Percentiles rank a stretch among this genome's conserved stretches.
These are phyloP conservation scores for Bradypus variegatus DNA, from an alignment of 2,797 vertebrate species.

Conservation along the genomic window DNA sequence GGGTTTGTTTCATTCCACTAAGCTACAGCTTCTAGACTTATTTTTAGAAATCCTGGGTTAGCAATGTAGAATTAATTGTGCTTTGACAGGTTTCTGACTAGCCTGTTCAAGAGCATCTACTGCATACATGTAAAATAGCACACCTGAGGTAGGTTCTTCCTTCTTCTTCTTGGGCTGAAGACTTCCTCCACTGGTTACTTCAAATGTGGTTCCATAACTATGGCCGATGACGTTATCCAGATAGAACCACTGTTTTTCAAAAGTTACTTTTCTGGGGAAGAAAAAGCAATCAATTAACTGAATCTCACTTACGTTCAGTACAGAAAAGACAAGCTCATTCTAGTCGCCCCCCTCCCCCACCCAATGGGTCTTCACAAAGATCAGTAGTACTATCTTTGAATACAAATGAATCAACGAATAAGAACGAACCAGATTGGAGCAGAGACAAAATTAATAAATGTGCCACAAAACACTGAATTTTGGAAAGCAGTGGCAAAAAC, in stretches of 20 bases:
- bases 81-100: neutral
- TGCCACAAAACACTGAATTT: neutral
- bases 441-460: slow-evolving; percentile 10
- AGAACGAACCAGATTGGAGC: neutral
- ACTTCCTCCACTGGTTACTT: slow-evolving; percentile 82
- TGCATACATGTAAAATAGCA: neutral
- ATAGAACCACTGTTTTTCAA: slow-evolving; percentile 98
- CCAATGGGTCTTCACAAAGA: neutral
- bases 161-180: slow-evolving; percentile 80
- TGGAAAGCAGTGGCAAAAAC: neutral
- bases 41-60: neutral
- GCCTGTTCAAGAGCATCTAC: neutral
- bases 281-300: slow-evolving; percentile 31
- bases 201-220: slow-evolving; percentile 86
- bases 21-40: neutral
- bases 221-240: slow-evolving; percentile 89
- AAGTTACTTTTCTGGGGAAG: slow-evolving; percentile 85
- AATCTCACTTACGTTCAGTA: neutral
- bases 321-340: neutral
- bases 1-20: neutral
- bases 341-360: neutral
- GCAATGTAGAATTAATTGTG: neutral
- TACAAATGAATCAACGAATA: neutral
- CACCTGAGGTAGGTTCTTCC: slow-evolving; percentile 78
- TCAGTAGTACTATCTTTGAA: neutral